phyloP scores from a whole-genome alignment of 2,888 invertebrate species.

The Carabus problematicus region DNA sequence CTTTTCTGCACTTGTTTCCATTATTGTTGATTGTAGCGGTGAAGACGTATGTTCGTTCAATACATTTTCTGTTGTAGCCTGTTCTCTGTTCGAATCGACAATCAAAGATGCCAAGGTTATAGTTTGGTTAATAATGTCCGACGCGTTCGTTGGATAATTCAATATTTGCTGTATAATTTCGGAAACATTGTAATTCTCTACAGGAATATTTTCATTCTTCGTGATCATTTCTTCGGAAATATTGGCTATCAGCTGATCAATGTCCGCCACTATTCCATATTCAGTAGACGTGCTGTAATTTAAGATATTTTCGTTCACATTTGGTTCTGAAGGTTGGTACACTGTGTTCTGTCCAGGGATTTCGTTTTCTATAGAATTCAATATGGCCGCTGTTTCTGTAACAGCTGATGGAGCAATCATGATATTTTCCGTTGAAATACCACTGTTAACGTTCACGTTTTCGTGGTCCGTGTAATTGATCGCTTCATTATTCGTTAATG shows the following conservation, averaged over 20 bases:
- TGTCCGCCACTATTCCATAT: conserved; percentile 16
- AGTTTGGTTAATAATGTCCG: conserved; percentile 25
- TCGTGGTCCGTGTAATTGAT: not conserved
- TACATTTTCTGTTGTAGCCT: conserved; percentile 25
- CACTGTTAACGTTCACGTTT: not conserved
- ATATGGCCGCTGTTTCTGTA: no score
- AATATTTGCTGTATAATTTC: conserved; percentile 22
- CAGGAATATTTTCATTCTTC: conserved; percentile 23
- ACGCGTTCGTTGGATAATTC: conserved; percentile 9
- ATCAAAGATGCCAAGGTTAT: conserved; percentile 31
- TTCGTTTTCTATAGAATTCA: no score
- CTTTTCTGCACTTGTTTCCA: not conserved
- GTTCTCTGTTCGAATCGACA: conserved; percentile 21
- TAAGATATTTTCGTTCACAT: not conserved
- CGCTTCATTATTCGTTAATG: conserved; percentile 14
- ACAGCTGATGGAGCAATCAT: no score
- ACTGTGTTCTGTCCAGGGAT: no score
- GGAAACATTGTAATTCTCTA: conserved; percentile 32
- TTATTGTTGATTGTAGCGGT: not conserved
- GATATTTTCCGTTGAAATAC: conserved; percentile 2
- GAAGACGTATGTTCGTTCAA: conserved; percentile 4
- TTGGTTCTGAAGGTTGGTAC: not conserved
- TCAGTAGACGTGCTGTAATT: conserved; percentile 6
- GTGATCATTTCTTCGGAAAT: conserved; percentile 15
- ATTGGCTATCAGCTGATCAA: conserved; percentile 28